A percentile compares a stretch with the other conserved stretches of the same genome.
phyloP scores from a whole-genome alignment of 2,888 invertebrate genomes.

The Lampropteryx suffumata region DNA sequence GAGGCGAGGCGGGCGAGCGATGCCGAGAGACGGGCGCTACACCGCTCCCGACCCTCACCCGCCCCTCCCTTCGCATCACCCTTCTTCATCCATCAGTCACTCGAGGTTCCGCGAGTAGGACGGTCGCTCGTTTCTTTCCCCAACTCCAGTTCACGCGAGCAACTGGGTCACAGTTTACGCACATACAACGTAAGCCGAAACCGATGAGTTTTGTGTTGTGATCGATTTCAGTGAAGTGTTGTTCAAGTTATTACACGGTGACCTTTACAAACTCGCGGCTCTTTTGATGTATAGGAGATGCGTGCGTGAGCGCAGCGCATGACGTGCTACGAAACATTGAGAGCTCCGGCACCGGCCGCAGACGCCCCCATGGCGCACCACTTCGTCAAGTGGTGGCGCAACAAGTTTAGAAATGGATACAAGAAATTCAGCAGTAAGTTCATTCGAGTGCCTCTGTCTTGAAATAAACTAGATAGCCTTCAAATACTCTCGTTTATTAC shows the following conservation, averaged over 20 bases:
- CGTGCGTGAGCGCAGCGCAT: slow-evolving; percentile 83
- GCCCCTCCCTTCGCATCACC: slow-evolving; percentile 51
- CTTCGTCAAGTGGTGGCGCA: slow-evolving; percentile 90
- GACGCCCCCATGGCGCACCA: slow-evolving; percentile 88
- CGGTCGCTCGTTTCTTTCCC: slow-evolving; percentile 53
- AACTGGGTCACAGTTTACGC: slow-evolving; percentile 74
- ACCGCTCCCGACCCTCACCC: slow-evolving; percentile 42
- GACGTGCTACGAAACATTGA: slow-evolving; percentile 83
- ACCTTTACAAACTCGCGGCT: slow-evolving; percentile 67
- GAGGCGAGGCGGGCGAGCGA: slow-evolving; percentile 27
- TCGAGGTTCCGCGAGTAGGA: slow-evolving; percentile 59
- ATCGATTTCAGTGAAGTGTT: slow-evolving; percentile 65
- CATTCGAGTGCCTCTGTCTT: slow-evolving; percentile 21
- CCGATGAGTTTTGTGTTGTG: slow-evolving; percentile 61
- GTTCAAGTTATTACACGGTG: slow-evolving; percentile 50
- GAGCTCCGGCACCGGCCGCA: slow-evolving; percentile 80
- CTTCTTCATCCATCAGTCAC: slow-evolving; percentile 74
- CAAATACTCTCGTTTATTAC: slow-evolving; percentile 21
- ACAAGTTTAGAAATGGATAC: slow-evolving; percentile 88
- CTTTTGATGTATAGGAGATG: slow-evolving; percentile 80
- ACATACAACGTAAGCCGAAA: slow-evolving; percentile 53
- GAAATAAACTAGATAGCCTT: slow-evolving; percentile 33
- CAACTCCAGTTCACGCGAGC: slow-evolving; percentile 69
- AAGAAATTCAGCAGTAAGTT: slow-evolving; percentile 88
- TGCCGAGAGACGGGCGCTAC: slow-evolving; percentile 31